A percentile compares a stretch with the other conserved stretches of the same genome.
phyloP scores from a whole-genome alignment of 2,113 vertebrate species.

The Dipodomys spectabilis region DNA sequence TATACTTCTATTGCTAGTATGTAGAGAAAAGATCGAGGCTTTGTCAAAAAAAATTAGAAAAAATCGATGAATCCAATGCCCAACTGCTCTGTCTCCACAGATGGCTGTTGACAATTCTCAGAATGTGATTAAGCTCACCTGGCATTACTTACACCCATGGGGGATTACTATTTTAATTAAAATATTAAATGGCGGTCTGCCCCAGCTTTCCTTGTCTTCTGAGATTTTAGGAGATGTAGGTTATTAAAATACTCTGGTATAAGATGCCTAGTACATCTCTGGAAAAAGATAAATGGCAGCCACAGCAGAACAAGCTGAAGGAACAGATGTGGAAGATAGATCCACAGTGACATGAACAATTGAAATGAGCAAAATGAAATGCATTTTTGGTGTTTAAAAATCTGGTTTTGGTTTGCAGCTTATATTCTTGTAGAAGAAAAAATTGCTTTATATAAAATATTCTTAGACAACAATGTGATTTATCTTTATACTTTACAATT shows the following conservation, averaged over 20 bases:
- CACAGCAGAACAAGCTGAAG: neutral
- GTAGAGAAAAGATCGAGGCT: neutral
- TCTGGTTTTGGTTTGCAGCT: too few relatives aligned
- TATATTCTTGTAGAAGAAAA: too few relatives aligned
- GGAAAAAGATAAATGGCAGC: neutral
- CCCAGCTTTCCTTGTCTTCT: neutral
- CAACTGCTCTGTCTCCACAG: neutral
- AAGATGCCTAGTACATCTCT: neutral
- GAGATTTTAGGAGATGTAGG: neutral
- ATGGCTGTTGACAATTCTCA: neutral
- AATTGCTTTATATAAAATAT: neutral
- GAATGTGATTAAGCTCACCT: neutral
- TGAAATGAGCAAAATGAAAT: neutral
- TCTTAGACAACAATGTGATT: neutral
- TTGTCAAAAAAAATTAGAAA: neutral
- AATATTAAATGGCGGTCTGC: neutral
- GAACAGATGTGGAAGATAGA: neutral
- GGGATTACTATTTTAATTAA: neutral
- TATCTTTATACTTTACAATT: neutral
- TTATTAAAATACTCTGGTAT: neutral
- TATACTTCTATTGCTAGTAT: neutral
- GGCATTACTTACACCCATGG: neutral
- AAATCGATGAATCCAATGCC: neutral
- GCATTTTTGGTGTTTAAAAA: neutral
- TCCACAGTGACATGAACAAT: neutral